phyloP scores from a whole-genome alignment of 2,888 invertebrate genomes.

The Lysandra bellargus region DNA sequence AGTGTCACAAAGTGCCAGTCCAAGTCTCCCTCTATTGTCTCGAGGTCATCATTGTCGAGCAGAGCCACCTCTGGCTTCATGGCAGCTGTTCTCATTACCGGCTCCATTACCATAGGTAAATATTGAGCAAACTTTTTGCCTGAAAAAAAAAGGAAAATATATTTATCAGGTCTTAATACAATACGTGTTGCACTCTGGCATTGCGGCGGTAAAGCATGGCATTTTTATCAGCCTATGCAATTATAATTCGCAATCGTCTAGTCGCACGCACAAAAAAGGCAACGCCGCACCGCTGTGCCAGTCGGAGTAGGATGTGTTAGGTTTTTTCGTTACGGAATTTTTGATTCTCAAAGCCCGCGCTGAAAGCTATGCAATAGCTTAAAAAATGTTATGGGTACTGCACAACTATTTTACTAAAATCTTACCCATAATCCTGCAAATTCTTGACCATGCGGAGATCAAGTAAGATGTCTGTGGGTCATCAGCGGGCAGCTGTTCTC shows the following conservation, averaged over 20 bases:
- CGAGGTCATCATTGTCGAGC: slow-evolving; percentile 91
- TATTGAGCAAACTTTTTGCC: slow-evolving; percentile 94
- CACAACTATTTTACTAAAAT: background rate
- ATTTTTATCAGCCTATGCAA: too few relatives aligned
- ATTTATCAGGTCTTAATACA: background rate
- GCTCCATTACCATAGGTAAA: slow-evolving; percentile 96
- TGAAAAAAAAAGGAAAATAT: slow-evolving; percentile 44
- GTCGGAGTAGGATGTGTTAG: too few relatives aligned
- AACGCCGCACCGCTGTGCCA: too few relatives aligned
- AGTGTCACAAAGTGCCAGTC: slow-evolving; percentile 97
- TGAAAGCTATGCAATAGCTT: too few relatives aligned
- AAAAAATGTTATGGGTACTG: too few relatives aligned
- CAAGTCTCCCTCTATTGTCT: slow-evolving; percentile 90
- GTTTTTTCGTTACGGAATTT: too few relatives aligned
- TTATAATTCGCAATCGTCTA: too few relatives aligned
- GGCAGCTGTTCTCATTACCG: slow-evolving; percentile 94
- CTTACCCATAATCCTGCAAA: slow-evolving; percentile 93
- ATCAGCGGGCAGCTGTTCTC: slow-evolving; percentile 92
- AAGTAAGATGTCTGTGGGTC: slow-evolving; percentile 98
- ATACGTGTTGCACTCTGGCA: too few relatives aligned
- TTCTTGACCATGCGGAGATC: slow-evolving; percentile 99
- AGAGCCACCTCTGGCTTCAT: slow-evolving; percentile 96
- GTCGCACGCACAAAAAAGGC: too few relatives aligned
- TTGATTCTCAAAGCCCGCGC: too few relatives aligned
- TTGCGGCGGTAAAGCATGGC: too few relatives aligned